Base-by-base conservation (phyloP, 2,797 vertebrate genomes). In the Streptopelia turtur region DNA sequence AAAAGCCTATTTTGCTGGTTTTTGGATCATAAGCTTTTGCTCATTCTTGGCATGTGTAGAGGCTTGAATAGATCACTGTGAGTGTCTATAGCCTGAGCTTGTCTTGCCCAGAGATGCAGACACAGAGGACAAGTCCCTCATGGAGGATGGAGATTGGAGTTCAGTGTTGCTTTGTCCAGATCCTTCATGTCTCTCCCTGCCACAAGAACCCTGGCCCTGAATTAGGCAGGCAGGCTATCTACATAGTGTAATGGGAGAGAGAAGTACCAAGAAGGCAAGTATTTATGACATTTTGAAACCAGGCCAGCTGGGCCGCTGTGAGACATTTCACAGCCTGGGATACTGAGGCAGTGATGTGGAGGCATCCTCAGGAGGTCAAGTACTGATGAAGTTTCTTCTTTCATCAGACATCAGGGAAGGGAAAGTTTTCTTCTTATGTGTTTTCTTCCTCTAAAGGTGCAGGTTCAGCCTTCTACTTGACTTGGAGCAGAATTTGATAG, bases 231-330 rank as follows among this genome's bases (percentile, higher is more conserved):
- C 22, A 33, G 85, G 45, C 65, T 78, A 80, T 90, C 91, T 91
- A 65, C 16, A 2, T 31, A 88, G 80, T 53, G 83, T 94, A 94
- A 88, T 60, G 75, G 81, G 72, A 96, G 93, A 90, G 55, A 93
- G 87, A 83, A 63, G 87, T 50, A 78, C 76, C 89, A 50, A 94
- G 92, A 94, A 91, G 72, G n/a, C 41, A 37, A 37, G 6, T 93
- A 43, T 91, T 79, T 45, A 60, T 91, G 84, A 85, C 81, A 30
- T 60, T 85, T 79, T 89, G 88, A 93, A 93, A 77, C 66, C 24
- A 69, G 70, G 78, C 95, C 83, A 90, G n/a, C 60, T 77, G 87
- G 75, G 81, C 80, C 33, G 21, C 47, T 55, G 47, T 52, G 70
- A 89, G 81, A 35, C 3, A 5, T 43, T 66, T 66, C 64, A 80